Base-by-base conservation (phyloP, 1,140 invertebrate genomes). In the Rhopalosiphum maidis region DNA sequence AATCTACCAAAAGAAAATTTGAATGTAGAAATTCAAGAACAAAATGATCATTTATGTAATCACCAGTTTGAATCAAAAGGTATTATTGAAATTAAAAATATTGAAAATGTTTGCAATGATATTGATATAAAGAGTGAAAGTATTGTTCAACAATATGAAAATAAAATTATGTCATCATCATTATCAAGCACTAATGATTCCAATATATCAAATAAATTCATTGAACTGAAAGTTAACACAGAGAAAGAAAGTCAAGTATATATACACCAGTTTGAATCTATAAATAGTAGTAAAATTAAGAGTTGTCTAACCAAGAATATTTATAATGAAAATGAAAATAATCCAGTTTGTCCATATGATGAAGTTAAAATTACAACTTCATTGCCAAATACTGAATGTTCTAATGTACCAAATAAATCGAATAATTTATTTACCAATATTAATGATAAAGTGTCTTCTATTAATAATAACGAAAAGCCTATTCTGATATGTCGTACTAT, bases 281-380 rank as follows among this genome's bases (percentile, higher is more conserved):
- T 60, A 55, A 3, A 60, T 21, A 37, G 25, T 6, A 60, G 3
- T 90, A 22, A 68, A 30, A 46, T 35, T n/a, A 21, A 60, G 6
- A 90, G 15, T 54, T 11, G 25, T 37, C n/a, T n/a, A n/a, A n/a
- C n/a, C n/a, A 35, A 55, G 15, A 54, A 55, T 54, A 46, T 37
- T 54, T 48, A n/a, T 87, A n/a, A 48, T 87, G 8, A 41, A 90
- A 60, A 60, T 41, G 37, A 90, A 90, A 25, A 43, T 41, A 43
- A 68, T n/a, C 18, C 89, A 90, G 55, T 90, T 68, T 90, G 23
- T 68, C 22, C 15, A 68, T n/a, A 68, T 30, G 15, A 90, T 90
- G 2, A 90, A 41, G 5, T 55, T 90, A 25, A 41, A 43, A 43
- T 68, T 68, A 43, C 43, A 11, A 21, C 54, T n/a, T 68, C 55